Evolutionary conservation across 2,888 invertebrate genomes (phyloP).

Genomic region (Adela reaumurella): DNA sequence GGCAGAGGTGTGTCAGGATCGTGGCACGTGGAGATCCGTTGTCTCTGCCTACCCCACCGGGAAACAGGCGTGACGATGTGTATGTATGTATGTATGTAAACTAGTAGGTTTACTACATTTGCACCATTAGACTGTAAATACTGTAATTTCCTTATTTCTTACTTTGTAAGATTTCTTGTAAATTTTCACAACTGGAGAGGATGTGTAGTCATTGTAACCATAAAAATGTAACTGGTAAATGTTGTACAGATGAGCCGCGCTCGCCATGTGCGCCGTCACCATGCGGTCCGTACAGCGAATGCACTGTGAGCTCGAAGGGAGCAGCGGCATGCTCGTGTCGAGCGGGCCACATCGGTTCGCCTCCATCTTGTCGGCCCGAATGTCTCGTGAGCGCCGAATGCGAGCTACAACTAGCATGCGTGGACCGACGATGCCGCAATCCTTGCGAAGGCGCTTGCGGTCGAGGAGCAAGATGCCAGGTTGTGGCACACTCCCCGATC

Average conservation of each 20-base stretch:
- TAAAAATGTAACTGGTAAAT: no score
- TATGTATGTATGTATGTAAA: no score
- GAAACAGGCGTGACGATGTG: no score
- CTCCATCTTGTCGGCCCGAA: slow-evolving; percentile 72
- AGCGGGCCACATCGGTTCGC: slow-evolving; percentile 68
- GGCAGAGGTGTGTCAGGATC: no score
- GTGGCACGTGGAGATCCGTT: no score
- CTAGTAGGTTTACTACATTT: no score
- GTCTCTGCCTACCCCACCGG: no score
- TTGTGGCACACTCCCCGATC: slow-evolving; percentile 71
- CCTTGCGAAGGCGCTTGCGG: slow-evolving; percentile 76
- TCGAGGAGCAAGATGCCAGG: slow-evolving; percentile 66
- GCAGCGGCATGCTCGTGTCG: slow-evolving; percentile 70
- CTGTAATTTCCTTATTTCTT: no score
- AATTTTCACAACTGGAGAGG: no score
- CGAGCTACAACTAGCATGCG: slow-evolving; percentile 62
- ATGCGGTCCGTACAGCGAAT: slow-evolving; percentile 73
- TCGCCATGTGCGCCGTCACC: slow-evolving; percentile 70
- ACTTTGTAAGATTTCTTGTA: no score
- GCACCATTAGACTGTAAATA: no score
- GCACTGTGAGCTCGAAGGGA: slow-evolving; percentile 43
- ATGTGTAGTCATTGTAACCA: no score
- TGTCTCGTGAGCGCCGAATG: slow-evolving; percentile 73
- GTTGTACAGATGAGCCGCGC: slow-evolving; percentile 14
- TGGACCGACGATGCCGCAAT: slow-evolving; percentile 67